Base-by-base conservation (phyloP, 2,888 invertebrate genomes). In the Coelopa pilipes region DNA sequence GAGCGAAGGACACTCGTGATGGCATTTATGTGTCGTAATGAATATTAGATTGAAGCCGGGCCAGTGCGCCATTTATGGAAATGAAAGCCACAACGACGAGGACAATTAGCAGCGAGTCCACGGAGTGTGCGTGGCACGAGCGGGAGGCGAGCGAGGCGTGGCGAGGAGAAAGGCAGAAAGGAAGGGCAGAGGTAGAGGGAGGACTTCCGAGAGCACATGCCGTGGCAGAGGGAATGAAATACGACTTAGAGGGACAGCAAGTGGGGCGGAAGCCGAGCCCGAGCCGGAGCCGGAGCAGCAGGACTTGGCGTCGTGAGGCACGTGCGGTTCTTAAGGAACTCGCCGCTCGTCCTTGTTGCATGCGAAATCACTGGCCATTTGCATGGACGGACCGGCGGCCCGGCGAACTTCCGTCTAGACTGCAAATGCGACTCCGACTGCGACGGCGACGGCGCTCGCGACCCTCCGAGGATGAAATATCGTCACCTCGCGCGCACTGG, bases 21-120 rank as follows among this genome's bases (percentile, higher is more conserved):
- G 76, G 75, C 74, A 78, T 80, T 79, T 79, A 76, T 78, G 75
- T 79, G 79, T 79, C 75, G 76, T 76, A 80, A 78, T 78, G 77
- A 78, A 80, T 76, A 78, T 78, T 76, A 77, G 49, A 70, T 68
- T 65, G 75, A 72, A 71, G 73, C 59, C 50, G 72, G 17, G 63
- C 74, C 66, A 73, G 55, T 12, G 45, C n/a, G 12, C 49, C 1
- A 60, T 59, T 70, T 57, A 34, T 70, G 59, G 49, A 59, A 70
- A 70, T 47, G 9, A 47, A 60, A 17, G 13, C 34, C 55, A 57
- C n/a, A 45, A 69, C 45, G 34, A 46, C 7, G 21, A 69, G 45
- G 12, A n/a, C 69, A 69, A 59, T 57, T 57, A 69, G 60, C 34
- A n/a, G 19, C 1, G 47, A 47, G 24, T 24, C 47, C 10, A 70